Base-by-base conservation (phyloP, 2,888 invertebrate species). In the Linyphia triangularis region DNA sequence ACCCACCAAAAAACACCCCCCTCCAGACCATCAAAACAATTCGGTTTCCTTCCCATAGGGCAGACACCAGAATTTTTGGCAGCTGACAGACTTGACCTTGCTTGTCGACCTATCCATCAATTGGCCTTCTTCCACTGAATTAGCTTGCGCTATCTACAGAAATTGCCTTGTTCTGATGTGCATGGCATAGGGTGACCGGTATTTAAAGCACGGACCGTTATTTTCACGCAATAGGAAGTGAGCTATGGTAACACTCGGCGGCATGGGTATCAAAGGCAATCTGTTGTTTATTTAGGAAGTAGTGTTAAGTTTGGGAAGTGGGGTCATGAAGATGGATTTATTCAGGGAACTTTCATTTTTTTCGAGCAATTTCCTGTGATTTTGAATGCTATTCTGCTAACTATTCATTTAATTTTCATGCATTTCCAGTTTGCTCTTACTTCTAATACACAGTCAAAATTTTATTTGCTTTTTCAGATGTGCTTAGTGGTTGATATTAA, bases 71-170 rank as follows among this genome's bases (percentile, higher is more conserved):
- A n/a, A 78, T 33, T 69, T 57, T 67, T 65, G 75, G 67, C 75
- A 67, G 84, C 75, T 69, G 75, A 69, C 59, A 73, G 59, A 37
- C 37, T 59, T 82, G 82, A 82, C 82, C 82, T 82, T 82, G 16
- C 24, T 13, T 22, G 26, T 51, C 30, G 19, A 26, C 51, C 69
- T n/a, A 22, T 51, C 37, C 65, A 81, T 70, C 69, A 28, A 67
- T 79, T 40, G 63, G 19, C 33, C 13, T 13, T 65, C 51, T 43
- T 37, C 63, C 63, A 63, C 61, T 28, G 79, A 67, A 67, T 67
- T 79, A 51, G 22, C 51, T 43, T n/a, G 40, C 63, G 40, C 37
- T 40, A 40, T 37, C 16, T n/a, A 51, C 37, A 3, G 24, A 26
- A 75, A 63, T 26, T 37, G 61, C 37, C 37, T 73, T 57, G 40